Evolutionary conservation across 2,113 vertebrate species (phyloP).

Genomic region (Mystacornis crossleyi): DNA sequence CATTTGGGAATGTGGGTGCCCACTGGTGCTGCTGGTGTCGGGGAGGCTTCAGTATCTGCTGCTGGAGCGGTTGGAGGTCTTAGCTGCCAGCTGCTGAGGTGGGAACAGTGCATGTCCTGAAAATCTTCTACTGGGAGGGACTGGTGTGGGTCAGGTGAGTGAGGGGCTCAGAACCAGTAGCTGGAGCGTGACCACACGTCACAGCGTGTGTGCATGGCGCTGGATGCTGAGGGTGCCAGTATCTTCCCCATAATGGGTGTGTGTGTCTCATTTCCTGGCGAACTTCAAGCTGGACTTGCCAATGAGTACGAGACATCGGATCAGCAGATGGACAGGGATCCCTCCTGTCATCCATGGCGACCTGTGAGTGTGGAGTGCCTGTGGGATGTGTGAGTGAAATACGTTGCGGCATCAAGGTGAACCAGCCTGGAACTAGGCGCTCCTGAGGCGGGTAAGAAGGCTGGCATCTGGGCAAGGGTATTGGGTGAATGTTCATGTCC

Average conservation of each 20-base stretch:
- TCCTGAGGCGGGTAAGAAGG: background rate
- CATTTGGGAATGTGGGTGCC: background rate
- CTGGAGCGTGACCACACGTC: rapidly evolving
- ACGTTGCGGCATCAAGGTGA: background rate
- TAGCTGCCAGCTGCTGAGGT: background rate
- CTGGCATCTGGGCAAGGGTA: background rate
- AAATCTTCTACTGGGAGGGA: background rate
- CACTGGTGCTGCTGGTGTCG: background rate
- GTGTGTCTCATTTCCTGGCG: rapidly evolving
- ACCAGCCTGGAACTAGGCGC: background rate
- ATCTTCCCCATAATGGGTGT: background rate
- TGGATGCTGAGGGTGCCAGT: background rate
- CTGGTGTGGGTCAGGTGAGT: background rate
- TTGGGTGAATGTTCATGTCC: background rate
- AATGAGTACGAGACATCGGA: background rate
- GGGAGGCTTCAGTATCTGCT: background rate
- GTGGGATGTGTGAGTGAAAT: no score
- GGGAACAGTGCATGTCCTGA: background rate
- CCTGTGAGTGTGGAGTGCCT: background rate
- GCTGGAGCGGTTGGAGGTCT: rapidly evolving
- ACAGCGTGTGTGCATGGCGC: background rate
- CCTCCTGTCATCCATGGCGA: background rate
- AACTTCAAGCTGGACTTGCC: background rate
- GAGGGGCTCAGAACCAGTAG: background rate
- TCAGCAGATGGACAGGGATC: background rate